Base-by-base conservation (phyloP, 2,113 vertebrate genomes). In the Myodes glareolus region DNA sequence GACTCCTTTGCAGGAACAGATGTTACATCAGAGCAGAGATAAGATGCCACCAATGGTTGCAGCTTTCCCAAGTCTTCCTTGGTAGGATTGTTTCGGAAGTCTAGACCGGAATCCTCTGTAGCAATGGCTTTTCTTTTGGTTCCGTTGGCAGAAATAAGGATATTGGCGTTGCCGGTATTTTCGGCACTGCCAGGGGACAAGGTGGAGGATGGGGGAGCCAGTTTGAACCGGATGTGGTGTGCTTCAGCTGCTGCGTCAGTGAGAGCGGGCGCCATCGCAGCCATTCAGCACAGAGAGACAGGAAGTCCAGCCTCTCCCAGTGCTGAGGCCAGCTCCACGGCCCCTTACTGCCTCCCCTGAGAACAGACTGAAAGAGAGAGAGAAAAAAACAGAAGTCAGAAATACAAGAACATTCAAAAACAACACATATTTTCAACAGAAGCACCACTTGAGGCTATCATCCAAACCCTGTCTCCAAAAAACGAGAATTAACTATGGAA, bases 201-300 rank as follows among this genome's bases (percentile, higher is more conserved):
- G 98, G 99, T 99, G 95, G 99, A 99, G 96, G 99, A 99, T 93
- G 99, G 99, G 98, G 99, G 99, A 98, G 99, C 99, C 99, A 99
- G 99, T 99, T 99, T 99, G 99, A 99, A 99, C 98, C 99, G 99
- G 99, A 99, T 99, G 98, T 99, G 99, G 99, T 99, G 99, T 99
- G 99, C 99, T 99, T 99, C 99, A 98, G 99, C 99, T 99, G 99
- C 99, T 99, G 99, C 99, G 98, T 99, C 99, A 99, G 99, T 99
- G 99, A 99, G 99, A 99, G 99, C 99, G 99, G 99, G 99, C 99
- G 99, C 99, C 99, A 99, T 99, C 99, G 99, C 99, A 99, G 99
- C 99, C 99, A 99, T 99, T 99, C 99, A 99, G 99, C 99, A 99
- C 99, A 99, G 99, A 99, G 98, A 99, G 99, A 99, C 98, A 99